These are phyloP conservation scores for Andrena trimmerana DNA, from an alignment of 2,888 invertebrate species.

Conservation along the genomic window DNA sequence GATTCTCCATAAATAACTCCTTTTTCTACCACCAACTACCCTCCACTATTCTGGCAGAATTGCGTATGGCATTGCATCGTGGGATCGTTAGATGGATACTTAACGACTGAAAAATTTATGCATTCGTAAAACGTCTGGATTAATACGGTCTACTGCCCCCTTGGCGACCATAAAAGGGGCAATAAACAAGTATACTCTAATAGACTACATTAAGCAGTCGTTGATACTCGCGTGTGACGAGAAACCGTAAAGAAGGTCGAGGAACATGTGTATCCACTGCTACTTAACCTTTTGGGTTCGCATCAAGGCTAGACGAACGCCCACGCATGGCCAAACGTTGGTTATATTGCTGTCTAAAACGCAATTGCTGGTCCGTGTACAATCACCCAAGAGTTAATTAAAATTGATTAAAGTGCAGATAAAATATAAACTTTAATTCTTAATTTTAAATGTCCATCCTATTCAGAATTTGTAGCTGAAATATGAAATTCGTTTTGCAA, in stretches of 20 bases:
- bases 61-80: too few species aligned
- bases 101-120: background rate
- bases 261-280: background rate
- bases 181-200: constrained; percentile 24
- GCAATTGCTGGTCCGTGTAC: background rate
- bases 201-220: constrained; percentile 14
- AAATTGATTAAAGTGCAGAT: background rate
- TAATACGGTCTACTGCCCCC: constrained; percentile 13
- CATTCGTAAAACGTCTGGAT: constrained; percentile 1
- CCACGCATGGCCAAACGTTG: background rate
- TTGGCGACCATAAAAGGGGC: background rate
- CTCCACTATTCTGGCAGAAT: too few species aligned
- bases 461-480: background rate
- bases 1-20: too few species aligned
- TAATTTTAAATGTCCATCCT: background rate
- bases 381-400: background rate
- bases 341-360: background rate
- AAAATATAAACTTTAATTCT: background rate
- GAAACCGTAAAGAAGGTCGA: constrained; percentile 1
- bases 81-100: background rate
- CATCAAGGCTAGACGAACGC: background rate
- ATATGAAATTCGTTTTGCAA: background rate
- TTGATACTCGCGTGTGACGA: constrained; percentile 3
- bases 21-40: too few species aligned
- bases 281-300: background rate